Evolutionary conservation across 1,140 invertebrate species (phyloP).

Genomic region (Euura lappo): DNA sequence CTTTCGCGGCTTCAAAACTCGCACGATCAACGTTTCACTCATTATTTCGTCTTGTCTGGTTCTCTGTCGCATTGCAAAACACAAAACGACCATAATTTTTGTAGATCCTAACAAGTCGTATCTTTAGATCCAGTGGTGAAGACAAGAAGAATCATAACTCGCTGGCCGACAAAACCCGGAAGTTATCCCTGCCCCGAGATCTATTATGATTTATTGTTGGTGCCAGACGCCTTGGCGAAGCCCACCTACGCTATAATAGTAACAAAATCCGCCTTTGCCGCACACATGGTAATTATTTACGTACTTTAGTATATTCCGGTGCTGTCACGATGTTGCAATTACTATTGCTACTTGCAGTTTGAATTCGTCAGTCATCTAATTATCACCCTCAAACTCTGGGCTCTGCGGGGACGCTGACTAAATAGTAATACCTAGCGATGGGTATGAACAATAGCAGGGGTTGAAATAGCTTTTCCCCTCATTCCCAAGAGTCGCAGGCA

Average conservation of each 20-base stretch:
- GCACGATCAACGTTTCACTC: too few species aligned
- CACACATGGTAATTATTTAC: not conserved
- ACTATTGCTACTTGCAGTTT: not conserved
- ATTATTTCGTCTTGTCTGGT: too few species aligned
- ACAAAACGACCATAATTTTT: too few species aligned
- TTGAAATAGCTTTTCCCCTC: not conserved
- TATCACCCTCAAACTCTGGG: not conserved
- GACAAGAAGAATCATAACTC: constrained; percentile 24
- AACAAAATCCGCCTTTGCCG: too few species aligned
- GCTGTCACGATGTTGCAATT: constrained; percentile 5
- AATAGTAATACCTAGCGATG: not conserved
- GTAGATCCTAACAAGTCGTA: constrained; percentile 24
- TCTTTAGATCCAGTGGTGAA: constrained; percentile 44
- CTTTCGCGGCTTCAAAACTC: not conserved
- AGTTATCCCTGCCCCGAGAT: constrained; percentile 51
- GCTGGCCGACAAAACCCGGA: constrained; percentile 54
- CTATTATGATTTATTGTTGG: constrained; percentile 55
- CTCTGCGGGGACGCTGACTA: not conserved
- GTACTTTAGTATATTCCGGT: not conserved
- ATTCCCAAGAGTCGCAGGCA: too few species aligned
- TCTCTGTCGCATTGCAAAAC: too few species aligned
- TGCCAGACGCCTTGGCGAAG: constrained; percentile 40
- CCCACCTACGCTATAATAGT: too few species aligned
- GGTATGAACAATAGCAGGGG: not conserved
- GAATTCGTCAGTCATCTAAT: constrained; percentile 5